Evolutionary conservation across 64 coral and sea anemone species (phyloP).

Genomic region (Actinia tenebrosa): DNA sequence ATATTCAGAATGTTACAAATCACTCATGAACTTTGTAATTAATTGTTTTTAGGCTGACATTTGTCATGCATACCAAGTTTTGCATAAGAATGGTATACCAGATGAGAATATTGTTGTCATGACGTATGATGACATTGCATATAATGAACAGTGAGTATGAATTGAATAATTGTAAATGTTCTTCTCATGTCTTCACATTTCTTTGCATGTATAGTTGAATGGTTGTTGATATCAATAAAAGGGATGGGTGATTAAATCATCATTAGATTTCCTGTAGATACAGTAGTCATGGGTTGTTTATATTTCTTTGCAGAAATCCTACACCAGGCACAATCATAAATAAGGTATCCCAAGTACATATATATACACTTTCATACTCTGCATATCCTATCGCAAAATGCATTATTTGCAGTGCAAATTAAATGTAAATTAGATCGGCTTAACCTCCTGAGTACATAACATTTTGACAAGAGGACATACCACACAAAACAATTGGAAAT

Average conservation of each 20-base stretch:
- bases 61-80: constrained; percentile 93
- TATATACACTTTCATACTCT: background rate
- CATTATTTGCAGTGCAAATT: no score
- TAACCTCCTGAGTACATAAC: no score
- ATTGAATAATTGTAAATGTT: background rate
- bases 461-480: no score
- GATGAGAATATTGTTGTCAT: constrained; percentile 98
- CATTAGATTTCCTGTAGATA: background rate
- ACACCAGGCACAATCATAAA: constrained; percentile 87
- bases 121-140: constrained; percentile 98
- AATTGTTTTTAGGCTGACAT: constrained; percentile 69
- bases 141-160: constrained; percentile 59
- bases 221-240: no score
- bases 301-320: constrained; percentile 65
- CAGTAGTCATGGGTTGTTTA: background rate
- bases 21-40: background rate
- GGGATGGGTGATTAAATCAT: no score
- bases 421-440: no score
- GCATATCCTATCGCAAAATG: no score
- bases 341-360: constrained; percentile 48
- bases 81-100: constrained; percentile 87
- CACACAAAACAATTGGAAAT: no score
- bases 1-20: no score
- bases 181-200: no score
- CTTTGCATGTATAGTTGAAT: no score